A percentile compares a stretch with the other conserved stretches of the same genome.
These are phyloP conservation scores for Teleopsis dalmanni DNA, from an alignment of 1,140 invertebrate species.

Conservation along the genomic window DNA sequence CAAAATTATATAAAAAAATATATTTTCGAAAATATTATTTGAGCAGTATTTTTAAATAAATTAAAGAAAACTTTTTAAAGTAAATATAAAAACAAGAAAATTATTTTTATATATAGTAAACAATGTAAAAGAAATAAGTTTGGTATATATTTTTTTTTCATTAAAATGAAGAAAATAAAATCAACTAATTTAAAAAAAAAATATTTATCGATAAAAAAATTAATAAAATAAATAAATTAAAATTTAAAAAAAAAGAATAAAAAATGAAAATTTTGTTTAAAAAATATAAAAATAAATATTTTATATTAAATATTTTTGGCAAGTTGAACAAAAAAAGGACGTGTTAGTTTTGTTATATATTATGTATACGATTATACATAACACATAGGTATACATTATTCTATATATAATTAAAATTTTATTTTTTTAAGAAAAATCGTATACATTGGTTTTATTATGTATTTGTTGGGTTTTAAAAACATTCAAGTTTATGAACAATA, in stretches of 20 bases:
- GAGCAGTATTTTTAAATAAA: too few species aligned
- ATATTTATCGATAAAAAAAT: background rate
- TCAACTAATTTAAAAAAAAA: background rate
- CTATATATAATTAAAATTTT: too few species aligned
- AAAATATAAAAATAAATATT: background rate
- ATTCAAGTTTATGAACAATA: background rate
- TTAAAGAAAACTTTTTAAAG: too few species aligned
- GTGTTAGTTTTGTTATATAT: constrained; percentile 8
- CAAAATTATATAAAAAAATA: too few species aligned
- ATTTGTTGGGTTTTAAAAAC: background rate
- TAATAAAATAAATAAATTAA: background rate
- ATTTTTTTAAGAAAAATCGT: constrained; percentile 17
- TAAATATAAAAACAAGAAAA: too few species aligned
- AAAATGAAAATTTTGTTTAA: background rate
- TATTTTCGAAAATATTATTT: too few species aligned
- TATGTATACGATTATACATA: background rate
- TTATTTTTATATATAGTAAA: too few species aligned
- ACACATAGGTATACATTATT: background rate
- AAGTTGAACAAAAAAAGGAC: constrained; percentile 21
- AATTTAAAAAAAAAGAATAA: background rate
- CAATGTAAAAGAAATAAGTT: constrained; percentile 1
- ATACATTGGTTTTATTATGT: constrained; percentile 14
- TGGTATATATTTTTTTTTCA: background rate
- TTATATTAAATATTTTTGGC: background rate
- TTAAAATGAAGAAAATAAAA: background rate